Evolutionary conservation across 2,888 invertebrate species (phyloP).

Genomic region (Pandemis heparana): DNA sequence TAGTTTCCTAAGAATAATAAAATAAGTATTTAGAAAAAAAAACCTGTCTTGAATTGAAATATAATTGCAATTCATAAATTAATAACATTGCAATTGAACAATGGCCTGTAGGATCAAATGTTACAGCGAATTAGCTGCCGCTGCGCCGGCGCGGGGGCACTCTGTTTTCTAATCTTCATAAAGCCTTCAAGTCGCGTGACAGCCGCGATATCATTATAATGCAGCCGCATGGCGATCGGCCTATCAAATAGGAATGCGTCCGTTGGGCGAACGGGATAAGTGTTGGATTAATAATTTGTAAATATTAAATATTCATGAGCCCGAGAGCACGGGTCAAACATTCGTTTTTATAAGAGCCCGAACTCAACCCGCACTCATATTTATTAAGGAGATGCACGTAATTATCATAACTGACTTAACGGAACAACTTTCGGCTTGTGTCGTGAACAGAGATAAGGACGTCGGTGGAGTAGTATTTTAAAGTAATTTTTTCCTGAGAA

Average conservation of each 20-base stretch:
- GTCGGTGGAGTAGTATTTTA: slow-evolving; percentile 48
- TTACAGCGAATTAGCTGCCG: slow-evolving; percentile 48
- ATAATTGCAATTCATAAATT: background rate
- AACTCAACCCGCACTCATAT: slow-evolving; percentile 74
- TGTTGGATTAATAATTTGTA: slow-evolving; percentile 85
- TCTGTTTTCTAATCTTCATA: slow-evolving; percentile 79
- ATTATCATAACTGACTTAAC: slow-evolving; percentile 80
- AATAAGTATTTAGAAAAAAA: too few relatives aligned
- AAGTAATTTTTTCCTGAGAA: background rate
- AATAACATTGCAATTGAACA: slow-evolving; percentile 22
- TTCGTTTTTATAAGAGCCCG: slow-evolving; percentile 74
- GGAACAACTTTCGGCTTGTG: slow-evolving; percentile 59
- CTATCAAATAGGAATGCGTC: slow-evolving; percentile 70
- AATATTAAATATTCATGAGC: slow-evolving; percentile 85
- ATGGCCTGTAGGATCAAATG: slow-evolving; percentile 38
- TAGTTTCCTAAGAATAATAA: too few relatives aligned
- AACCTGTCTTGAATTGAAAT: too few relatives aligned
- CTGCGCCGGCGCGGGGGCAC: slow-evolving; percentile 54
- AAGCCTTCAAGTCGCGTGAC: slow-evolving; percentile 73
- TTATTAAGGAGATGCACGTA: slow-evolving; percentile 79
- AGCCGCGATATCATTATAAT: slow-evolving; percentile 67
- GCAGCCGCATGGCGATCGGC: slow-evolving; percentile 54
- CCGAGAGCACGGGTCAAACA: slow-evolving; percentile 78
- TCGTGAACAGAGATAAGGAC: slow-evolving; percentile 61
- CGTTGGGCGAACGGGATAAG: slow-evolving; percentile 66